Conservation (phyloP, 2,113 vertebrate genomes). For the Phyllostomus hastatus region DNA sequence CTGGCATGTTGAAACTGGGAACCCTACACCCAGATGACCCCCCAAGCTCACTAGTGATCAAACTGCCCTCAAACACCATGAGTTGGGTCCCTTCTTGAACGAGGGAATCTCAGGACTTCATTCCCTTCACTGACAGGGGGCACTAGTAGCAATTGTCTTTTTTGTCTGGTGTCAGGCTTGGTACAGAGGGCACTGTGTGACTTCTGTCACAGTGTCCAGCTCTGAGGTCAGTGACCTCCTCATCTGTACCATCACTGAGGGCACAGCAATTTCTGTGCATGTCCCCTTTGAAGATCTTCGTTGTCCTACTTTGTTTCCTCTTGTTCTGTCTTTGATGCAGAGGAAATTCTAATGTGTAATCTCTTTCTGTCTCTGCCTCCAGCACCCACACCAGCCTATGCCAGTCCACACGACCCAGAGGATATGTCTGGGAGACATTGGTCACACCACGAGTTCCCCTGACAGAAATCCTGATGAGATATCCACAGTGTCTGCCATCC, state of each 20-base stretch:
- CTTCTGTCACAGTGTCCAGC: neutral
- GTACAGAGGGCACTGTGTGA: neutral
- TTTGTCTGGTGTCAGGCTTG: neutral
- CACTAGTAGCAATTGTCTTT: neutral
- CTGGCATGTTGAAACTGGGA: neutral
- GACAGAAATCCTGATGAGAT: neutral
- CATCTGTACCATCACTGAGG: neutral
- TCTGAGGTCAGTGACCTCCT: neutral
- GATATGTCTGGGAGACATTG: neutral
- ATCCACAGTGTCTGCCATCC: neutral
- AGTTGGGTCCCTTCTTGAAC: neutral
- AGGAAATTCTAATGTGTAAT: neutral
- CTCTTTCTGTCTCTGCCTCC: neutral
- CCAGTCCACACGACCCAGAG: neutral
- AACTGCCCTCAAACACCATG: neutral
- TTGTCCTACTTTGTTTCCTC: neutral
- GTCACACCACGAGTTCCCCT: neutral
- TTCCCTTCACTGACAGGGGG: neutral
- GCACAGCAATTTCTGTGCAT: neutral
- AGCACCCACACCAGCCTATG: neutral
- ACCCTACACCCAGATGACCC: fast-evolving
- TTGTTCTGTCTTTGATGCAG: neutral
- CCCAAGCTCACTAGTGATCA: neutral
- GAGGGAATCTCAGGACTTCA: no score
- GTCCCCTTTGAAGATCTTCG: neutral